phyloP scores from a whole-genome alignment of 2,113 vertebrate species.

The Rhineura floridana region DNA sequence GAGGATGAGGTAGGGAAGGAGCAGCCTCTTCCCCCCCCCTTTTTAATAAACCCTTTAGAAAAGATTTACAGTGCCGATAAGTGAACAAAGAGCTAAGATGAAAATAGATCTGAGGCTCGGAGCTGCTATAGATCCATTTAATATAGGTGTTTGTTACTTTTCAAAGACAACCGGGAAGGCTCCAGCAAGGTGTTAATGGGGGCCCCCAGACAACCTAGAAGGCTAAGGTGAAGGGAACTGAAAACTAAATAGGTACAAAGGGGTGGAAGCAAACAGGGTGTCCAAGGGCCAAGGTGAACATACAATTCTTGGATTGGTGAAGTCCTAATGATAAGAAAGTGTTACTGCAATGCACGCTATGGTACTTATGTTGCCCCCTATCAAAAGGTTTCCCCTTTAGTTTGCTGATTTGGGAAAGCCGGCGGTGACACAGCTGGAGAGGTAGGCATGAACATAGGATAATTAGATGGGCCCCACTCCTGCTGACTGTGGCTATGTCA shows the following conservation, averaged over 20 bases:
- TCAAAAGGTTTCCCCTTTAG: neutral
- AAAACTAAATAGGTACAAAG: neutral
- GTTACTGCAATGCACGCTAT: neutral
- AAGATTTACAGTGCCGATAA: conserved; percentile 54
- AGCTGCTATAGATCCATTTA: conserved; percentile 21
- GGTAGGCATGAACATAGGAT: neutral
- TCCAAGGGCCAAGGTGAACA: neutral
- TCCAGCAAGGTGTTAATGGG: neutral
- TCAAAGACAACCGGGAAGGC: conserved; percentile 23
- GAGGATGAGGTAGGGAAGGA: neutral
- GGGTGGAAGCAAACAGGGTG: neutral
- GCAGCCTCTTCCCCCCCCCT: neutral
- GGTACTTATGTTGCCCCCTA: neutral
- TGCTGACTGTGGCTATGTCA: neutral
- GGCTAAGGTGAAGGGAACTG: neutral
- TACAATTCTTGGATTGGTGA: neutral
- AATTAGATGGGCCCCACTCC: neutral
- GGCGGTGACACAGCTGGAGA: neutral
- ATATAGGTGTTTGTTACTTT: conserved; percentile 15
- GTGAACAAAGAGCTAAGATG: conserved; percentile 55
- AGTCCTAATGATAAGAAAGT: neutral
- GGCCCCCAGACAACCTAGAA: neutral
- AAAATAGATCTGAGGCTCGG: conserved; percentile 60
- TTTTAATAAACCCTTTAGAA: conserved; percentile 21
- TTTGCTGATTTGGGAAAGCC: neutral